Evolutionary conservation across 2,888 invertebrate genomes (phyloP).

Genomic region (Sphaerophoria rueppellii): DNA sequence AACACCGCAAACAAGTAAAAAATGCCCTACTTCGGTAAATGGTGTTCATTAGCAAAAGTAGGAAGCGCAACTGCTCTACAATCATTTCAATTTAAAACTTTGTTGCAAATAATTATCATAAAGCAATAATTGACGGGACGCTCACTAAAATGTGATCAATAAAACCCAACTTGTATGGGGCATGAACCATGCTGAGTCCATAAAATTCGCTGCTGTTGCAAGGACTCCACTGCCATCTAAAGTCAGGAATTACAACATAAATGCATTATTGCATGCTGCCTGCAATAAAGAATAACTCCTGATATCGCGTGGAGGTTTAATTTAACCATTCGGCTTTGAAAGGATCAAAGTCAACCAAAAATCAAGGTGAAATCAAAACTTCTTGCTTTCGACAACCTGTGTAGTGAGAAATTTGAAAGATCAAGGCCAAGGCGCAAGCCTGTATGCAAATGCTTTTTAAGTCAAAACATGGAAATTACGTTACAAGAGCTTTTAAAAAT

Average conservation of each 20-base stretch:
- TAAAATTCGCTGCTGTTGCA: conserved; percentile 15
- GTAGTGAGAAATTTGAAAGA: background rate
- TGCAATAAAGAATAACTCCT: conserved; percentile 52
- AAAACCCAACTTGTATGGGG: too few species aligned
- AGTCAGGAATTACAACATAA: conserved; percentile 45
- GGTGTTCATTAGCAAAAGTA: background rate
- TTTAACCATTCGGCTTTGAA: conserved; percentile 46
- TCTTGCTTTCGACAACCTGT: background rate
- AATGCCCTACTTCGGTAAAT: background rate
- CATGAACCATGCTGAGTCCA: background rate
- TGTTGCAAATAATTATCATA: conserved; percentile 64
- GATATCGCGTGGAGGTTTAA: conserved; percentile 45
- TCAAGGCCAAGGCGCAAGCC: conserved; percentile 36
- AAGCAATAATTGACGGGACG: conserved; percentile 52
- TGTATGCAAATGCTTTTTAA: conserved; percentile 16
- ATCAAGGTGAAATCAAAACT: conserved; percentile 54
- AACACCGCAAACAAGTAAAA: background rate
- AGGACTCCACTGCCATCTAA: conserved; percentile 7
- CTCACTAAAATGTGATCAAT: background rate
- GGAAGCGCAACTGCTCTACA: conserved; percentile 8
- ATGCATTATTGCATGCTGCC: conserved; percentile 71
- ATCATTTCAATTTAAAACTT: conserved; percentile 36
- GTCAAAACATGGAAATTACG: background rate
- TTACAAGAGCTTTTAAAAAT: conserved; percentile 45
- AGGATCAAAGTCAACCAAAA: conserved; percentile 46